Percentiles rank a stretch among this genome's conserved stretches.
phyloP scores from a whole-genome alignment of 1,140 invertebrate genomes.

The Capitella teleta region DNA sequence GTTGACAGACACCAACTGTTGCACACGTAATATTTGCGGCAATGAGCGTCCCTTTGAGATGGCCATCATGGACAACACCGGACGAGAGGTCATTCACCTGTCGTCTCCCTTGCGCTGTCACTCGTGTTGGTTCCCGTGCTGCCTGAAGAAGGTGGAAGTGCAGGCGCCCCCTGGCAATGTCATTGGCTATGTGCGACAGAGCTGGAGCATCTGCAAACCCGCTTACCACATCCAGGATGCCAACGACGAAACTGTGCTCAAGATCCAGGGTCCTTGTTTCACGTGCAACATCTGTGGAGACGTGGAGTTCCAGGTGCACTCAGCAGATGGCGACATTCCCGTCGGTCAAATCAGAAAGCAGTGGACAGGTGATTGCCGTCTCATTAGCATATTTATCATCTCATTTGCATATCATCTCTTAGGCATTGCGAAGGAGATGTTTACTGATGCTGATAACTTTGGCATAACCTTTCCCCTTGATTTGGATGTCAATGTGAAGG shows the following conservation, averaged over 20 bases:
- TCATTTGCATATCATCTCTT: no score
- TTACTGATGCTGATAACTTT: slow-evolving; percentile 23
- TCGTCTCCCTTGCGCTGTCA: slow-evolving; percentile 60
- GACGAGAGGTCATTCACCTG: slow-evolving; percentile 51
- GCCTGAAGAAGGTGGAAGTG: slow-evolving; percentile 41
- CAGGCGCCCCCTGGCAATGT: slow-evolving; percentile 23
- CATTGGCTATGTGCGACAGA: slow-evolving; percentile 25
- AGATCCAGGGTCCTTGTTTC: slow-evolving; percentile 24
- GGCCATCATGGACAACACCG: slow-evolving; percentile 65
- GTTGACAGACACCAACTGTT: slow-evolving; percentile 60
- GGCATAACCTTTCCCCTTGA: slow-evolving; percentile 23
- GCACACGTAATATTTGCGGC: slow-evolving; percentile 66
- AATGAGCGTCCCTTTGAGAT: slow-evolving; percentile 68
- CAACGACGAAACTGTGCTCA: slow-evolving; percentile 17
- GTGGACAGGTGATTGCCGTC: no score
- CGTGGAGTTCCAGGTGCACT: slow-evolving; percentile 17
- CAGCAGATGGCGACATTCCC: slow-evolving; percentile 13
- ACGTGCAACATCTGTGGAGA: slow-evolving; percentile 15
- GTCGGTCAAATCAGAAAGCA: slow-evolving; percentile 26
- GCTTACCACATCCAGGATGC: slow-evolving; percentile 22
- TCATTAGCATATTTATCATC: no score
- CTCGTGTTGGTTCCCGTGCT: slow-evolving; percentile 66
- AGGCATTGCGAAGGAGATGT: slow-evolving; percentile 16
- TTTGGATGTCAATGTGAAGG: slow-evolving; percentile 68
- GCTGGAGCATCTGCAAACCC: slow-evolving; percentile 23